Base-by-base conservation (phyloP, 2,113 vertebrate genomes). In the Myotis lucifugus region DNA sequence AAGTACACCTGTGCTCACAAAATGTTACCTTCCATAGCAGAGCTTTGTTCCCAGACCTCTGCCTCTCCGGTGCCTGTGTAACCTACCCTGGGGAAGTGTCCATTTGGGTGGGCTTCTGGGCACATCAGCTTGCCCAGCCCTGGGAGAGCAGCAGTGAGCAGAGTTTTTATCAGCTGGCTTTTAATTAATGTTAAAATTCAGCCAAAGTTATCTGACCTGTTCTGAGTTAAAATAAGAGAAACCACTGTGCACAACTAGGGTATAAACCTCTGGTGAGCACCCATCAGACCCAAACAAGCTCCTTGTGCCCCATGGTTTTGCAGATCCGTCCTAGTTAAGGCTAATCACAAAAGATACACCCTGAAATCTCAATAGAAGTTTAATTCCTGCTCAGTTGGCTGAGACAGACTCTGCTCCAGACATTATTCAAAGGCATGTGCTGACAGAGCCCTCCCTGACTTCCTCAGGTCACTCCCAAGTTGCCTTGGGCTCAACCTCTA, bases 101-200 rank as follows among this genome's bases (percentile, higher is more conserved):
- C 12, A 13, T 42, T 81, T 81, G 15, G 54, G 52, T 59, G 37
- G 61, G n/a, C 32, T 83, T 72, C 14, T 32, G 74, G 32, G 25
- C n/a, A 56, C 46, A 73, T 50, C 64, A 42, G 54, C 37, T 82
- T 32, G n/a, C n/a, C 84, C 25, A 27, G 17, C 59, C 27, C 37
- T 59, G 48, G 34, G 34, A 86, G 13, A 67, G 42, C 46, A 61
- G 34, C 40, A 91, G 79, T 40, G 7, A 72, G 84, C 15, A 72
- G 50, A 67, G 19, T 73, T 85, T 94, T 29, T 61, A 83, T 72
- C 6, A 88, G 21, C 61, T 83, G 70, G 19, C 52, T 79, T 72
- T 85, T 77, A 76, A 69, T 79, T 90, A 79, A 70, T 64, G 29
- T 42, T 84, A 77, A 90, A 88, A 94, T 69, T 78, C 50, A 78